Conservation (phyloP, 2,113 vertebrate species). For the Seriola quinqueradiata region DNA sequence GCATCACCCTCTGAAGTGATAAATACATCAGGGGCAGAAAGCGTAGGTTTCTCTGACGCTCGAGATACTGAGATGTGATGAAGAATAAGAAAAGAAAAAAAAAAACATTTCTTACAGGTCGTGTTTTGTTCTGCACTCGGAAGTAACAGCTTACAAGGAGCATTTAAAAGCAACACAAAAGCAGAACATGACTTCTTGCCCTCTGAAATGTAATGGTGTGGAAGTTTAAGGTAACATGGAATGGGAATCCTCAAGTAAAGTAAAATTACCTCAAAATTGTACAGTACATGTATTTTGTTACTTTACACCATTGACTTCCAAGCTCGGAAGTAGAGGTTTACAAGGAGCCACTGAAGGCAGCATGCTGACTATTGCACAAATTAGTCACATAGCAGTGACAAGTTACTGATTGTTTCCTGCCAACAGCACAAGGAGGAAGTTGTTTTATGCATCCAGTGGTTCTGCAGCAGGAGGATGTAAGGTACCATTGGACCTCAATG, state of each 20-base stretch:
- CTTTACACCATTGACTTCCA: no score
- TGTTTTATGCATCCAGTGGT: background rate
- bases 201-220: no score
- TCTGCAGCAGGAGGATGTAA: background rate
- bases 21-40: background rate
- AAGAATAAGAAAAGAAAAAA: background rate
- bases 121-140: no score
- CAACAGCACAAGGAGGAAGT: background rate
- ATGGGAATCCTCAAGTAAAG: no score
- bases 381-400: background rate
- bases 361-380: background rate
- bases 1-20: background rate
- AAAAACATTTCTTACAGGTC: no score
- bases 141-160: no score
- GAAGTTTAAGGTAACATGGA: no score
- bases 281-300: no score
- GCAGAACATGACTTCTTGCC: no score
- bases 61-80: background rate
- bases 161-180: no score
- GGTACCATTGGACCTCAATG: background rate
- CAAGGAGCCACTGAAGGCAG: background rate
- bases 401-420: background rate
- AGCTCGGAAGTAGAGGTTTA: background rate
- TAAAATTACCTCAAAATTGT: no score
- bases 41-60: background rate